These are phyloP conservation scores for Phenganax stokvisi DNA, from an alignment of 92 coral and sea anemone species.

Conservation along the genomic window DNA sequence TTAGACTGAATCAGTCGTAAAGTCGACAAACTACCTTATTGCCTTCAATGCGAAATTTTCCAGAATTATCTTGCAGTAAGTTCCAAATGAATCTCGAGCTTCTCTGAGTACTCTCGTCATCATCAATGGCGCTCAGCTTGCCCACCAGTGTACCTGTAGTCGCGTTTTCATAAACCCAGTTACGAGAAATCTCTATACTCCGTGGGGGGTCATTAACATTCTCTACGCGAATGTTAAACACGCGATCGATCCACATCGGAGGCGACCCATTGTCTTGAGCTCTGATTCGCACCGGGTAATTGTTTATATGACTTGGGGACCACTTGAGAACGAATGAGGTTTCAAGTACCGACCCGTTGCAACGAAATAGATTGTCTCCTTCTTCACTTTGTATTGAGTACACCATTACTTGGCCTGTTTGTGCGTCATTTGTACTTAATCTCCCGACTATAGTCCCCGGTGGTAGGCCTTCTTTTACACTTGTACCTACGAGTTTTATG, in stretches of 20 bases:
- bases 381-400: conserved; percentile 51
- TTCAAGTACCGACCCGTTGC: conserved; percentile 12
- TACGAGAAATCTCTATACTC: conserved; percentile 55
- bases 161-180: conserved; percentile 62
- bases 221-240: conserved; percentile 48
- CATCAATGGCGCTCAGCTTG: conserved; percentile 64
- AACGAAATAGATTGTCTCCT: conserved; percentile 44
- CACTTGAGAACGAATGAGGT: conserved; percentile 8
- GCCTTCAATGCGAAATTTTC: conserved; percentile 51
- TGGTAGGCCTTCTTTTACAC: conserved; percentile 57
- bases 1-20: too few relatives aligned
- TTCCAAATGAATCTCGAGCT: conserved; percentile 41
- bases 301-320: conserved; percentile 10
- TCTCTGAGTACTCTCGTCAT: conserved; percentile 57
- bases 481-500: conserved; percentile 42
- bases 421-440: conserved; percentile 56
- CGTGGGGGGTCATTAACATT: conserved; percentile 91
- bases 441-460: conserved; percentile 63
- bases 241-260: conserved; percentile 71
- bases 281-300: conserved; percentile 54
- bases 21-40: conserved; percentile 31
- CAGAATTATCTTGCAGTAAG: conserved; percentile 35
- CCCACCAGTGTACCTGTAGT: conserved; percentile 60
- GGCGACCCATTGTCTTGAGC: conserved; percentile 73
- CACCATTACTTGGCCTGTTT: conserved; percentile 62